Conservation (phyloP, 2,888 invertebrate genomes). For the Andricus quercusramuli region DNA sequence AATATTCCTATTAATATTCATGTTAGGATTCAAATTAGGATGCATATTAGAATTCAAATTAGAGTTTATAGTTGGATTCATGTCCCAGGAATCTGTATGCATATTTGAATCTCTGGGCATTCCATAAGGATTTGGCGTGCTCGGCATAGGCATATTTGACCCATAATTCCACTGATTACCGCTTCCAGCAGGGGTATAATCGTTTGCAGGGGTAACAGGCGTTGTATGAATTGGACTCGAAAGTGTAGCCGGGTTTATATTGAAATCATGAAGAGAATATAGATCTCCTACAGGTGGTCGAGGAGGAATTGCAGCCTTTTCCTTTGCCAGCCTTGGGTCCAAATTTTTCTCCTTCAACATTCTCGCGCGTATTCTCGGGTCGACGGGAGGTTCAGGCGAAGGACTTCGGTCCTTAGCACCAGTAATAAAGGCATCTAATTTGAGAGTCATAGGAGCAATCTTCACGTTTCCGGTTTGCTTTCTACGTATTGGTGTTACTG, state of each 20-base stretch:
- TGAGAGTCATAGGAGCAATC: conserved; percentile 33
- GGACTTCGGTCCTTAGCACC: conserved; percentile 11
- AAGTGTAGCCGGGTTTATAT: conserved; percentile 3
- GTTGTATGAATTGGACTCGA: neutral
- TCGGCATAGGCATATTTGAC: neutral
- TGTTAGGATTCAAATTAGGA: neutral
- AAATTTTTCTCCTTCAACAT: conserved; percentile 32
- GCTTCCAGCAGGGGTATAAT: neutral
- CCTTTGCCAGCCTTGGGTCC: conserved; percentile 18
- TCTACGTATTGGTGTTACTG: conserved; percentile 27
- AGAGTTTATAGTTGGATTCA: neutral
- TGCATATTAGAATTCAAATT: neutral
- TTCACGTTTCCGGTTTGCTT: conserved; percentile 36
- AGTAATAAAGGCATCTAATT: conserved; percentile 38
- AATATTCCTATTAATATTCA: conserved; percentile 28
- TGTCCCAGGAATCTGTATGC: conserved; percentile 22
- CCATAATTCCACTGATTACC: conserved; percentile 20
- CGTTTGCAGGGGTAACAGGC: neutral
- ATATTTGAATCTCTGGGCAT: conserved; percentile 14
- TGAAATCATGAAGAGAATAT: conserved; percentile 34
- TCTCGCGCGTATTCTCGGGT: conserved; percentile 28
- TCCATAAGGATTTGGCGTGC: conserved; percentile 21
- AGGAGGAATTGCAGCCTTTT: neutral
- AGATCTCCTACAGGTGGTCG: neutral
- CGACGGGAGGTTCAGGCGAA: neutral